Evolutionary conservation across 2,113 vertebrate species (phyloP), one percentile per base, ranked within the genome.

Genomic region (Semicossyphus pulcher): DNA sequence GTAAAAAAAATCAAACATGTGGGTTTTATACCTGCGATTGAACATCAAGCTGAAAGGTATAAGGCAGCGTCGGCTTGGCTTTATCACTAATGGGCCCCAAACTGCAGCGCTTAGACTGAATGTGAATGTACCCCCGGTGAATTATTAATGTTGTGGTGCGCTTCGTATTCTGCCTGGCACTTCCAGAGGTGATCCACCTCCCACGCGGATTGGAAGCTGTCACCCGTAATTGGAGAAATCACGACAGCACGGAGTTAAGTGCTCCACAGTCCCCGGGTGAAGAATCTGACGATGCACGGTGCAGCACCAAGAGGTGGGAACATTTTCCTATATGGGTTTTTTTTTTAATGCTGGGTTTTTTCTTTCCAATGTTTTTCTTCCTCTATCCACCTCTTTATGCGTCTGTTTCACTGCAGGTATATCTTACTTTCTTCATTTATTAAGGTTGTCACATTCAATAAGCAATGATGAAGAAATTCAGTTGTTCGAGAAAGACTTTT

Each of bases 191-290:
- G 90, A 92, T 86, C 88, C 85, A 77, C 92, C 91, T 92, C 93
- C 93, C 89, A 92, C 90, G 65, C 86, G 83, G 84, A 91, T 80
- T 80, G 85, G 91, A 87, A 91, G 80, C 91, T 92, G 91, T 93
- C 93, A 93, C 86, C 87, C 81, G 70, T 94, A 93, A 94, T 93
- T 94, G 93, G 93, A 90, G 90, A 86, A 94, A 91, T 93, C 87
- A 89, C 88, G 90, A 91, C 90, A 91, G 90, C 81, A 84, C 83
- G 20, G 86, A 92, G 92, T 91, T 92, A 94, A 94, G 92, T 92
- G 91, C 89, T 93, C 84, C 84, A 78, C 83, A 72, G 83, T 92
- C 90, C 88, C 85, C 41, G 86, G 92, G 87, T 91, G 83, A 91
- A 85, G 86, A 91, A 89, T 91, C 69, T 84, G 89, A 90, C 72